phyloP scores from a whole-genome alignment of 2,113 vertebrate genomes.

The Ictalurus furcatus region DNA sequence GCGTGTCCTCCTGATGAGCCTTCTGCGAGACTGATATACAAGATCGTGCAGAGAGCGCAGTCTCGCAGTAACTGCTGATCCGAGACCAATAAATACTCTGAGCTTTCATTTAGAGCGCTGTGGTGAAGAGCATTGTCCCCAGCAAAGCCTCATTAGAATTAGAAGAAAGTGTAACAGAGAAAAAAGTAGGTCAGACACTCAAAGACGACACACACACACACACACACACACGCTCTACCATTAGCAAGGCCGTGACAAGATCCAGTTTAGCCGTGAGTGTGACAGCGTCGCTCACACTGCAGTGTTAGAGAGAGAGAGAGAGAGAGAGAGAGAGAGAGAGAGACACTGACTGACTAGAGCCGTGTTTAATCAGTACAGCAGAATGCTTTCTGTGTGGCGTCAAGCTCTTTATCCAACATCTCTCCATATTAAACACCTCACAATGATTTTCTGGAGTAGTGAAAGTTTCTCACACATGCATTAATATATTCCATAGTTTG shows the following conservation, averaged over 20 bases:
- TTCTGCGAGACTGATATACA: background rate
- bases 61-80: constrained; percentile 3
- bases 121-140: constrained; percentile 40
- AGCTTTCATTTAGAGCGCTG: constrained; percentile 22
- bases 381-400: constrained; percentile 32
- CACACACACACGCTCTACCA: background rate
- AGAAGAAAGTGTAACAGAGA: constrained; percentile 39
- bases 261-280: constrained; percentile 40
- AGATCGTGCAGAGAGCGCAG: constrained; percentile 1
- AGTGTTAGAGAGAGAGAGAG: background rate
- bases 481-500: background rate
- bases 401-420: constrained; percentile 21
- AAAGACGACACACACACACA: background rate
- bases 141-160: constrained; percentile 52
- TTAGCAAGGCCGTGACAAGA: constrained; percentile 35
- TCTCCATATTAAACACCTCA: constrained; percentile 39
- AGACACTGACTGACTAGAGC: background rate
- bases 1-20: constrained; percentile 2
- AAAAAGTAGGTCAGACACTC: constrained; percentile 49
- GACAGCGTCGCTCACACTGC: constrained; percentile 36
- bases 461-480: background rate
- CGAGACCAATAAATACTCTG: constrained; percentile 4
- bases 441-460: background rate
- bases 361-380: constrained; percentile 33
- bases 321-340: background rate